A percentile compares a stretch with the other conserved stretches of the same genome.
Evolutionary conservation across 2,797 vertebrate genomes (phyloP).

Genomic region (Danio jaintianensis): DNA sequence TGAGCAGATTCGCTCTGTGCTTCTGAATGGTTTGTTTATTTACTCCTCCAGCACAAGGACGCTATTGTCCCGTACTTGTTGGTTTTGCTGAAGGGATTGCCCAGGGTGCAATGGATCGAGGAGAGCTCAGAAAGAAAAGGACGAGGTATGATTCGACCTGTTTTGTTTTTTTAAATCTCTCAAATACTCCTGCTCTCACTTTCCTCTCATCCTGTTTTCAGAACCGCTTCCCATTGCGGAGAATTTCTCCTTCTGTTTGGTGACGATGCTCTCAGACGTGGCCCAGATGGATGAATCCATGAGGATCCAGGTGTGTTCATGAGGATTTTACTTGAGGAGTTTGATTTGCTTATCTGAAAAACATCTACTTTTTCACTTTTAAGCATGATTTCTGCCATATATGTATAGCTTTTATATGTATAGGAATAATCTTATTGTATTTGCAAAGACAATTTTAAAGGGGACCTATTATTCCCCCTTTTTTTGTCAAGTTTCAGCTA

Average conservation of each 20-base stretch:
- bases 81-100: conserved; percentile 89
- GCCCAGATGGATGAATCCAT: conserved; percentile 87
- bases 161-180: no score
- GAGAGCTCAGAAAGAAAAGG: conserved; percentile 91
- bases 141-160: conserved; percentile 76
- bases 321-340: background rate
- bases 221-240: conserved; percentile 92
- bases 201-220: conserved; percentile 64
- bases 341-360: background rate
- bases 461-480: no score
- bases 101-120: conserved; percentile 96
- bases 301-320: conserved; percentile 85
- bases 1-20: background rate
- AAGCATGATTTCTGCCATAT: background rate
- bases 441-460: background rate
- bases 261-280: conserved; percentile 92
- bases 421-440: background rate
- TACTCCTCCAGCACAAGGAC: conserved; percentile 89
- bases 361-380: background rate
- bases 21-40: conserved; percentile 15
- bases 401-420: background rate
- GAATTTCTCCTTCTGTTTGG: conserved; percentile 94
- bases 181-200: background rate
- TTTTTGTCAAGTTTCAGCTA: no score
- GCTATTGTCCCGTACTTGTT: conserved; percentile 91